Base-by-base conservation (phyloP, 2,888 invertebrate genomes). In the Neelides folsomi region DNA sequence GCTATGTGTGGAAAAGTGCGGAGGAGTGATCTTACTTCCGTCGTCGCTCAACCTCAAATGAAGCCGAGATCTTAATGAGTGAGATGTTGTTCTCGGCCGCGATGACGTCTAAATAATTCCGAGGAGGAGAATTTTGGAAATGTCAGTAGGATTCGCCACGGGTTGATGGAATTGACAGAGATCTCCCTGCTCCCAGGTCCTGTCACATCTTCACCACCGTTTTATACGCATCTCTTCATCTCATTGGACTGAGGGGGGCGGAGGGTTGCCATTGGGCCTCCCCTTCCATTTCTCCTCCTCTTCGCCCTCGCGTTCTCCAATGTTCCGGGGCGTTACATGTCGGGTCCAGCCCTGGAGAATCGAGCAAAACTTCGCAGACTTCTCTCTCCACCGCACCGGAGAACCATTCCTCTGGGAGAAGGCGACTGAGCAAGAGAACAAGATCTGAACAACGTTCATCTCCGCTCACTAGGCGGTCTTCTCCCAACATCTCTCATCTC, bases 71-170 rank as follows among this genome's bases (percentile, higher is more conserved):
- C 47, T 49, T 47, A 47, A 51, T 56, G 49, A 56, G 47, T 51
- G 41, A 51, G 51, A 49, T 53, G 53, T 51, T 51, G 51, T 27
- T 27, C 27, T 27, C 27, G 49, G 37, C 34, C 51, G 43, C 49
- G 48, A 59, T 59, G 59, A 59, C 59, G 59, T 59, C 59, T 59
- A 59, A 59, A 59, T 59, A 57, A 53, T 47, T 45, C 47, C 48
- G 35, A 40, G 35, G 20, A 38, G 44, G 39, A 49, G 36, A 9
- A 41, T 55, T 56, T 51, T 34, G 52, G 56, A 64, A 62, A 58
- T 63, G 63, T 65, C 64, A 65, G 65, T 52, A 47, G 62, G 65
- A 62, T 65, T 65, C 59, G 62, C 62, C 58, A 65, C 65, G 65
- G 60, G 58, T 56, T 60, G 58, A 58, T 55, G 56, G 53, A 61